phyloP scores from a whole-genome alignment of 2,888 invertebrate species.

The Leptopterna dolabrata region DNA sequence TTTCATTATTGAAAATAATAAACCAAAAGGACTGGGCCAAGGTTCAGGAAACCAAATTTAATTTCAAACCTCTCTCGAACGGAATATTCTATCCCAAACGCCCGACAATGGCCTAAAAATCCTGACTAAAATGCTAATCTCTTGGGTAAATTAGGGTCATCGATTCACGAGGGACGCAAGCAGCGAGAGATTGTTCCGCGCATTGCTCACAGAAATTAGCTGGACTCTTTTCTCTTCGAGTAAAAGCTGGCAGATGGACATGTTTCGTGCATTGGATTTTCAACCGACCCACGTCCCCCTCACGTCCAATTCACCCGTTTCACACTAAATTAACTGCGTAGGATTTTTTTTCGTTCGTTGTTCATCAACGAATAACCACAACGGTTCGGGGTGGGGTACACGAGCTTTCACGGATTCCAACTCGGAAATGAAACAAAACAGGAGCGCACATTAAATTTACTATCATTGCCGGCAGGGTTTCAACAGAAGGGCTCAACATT shows the following conservation, averaged over 20 bases:
- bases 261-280: neutral
- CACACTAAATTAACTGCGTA: neutral
- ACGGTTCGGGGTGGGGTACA: neutral
- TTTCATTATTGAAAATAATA: too few species aligned
- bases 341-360: neutral
- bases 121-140: neutral
- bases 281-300: neutral
- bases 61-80: neutral
- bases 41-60: neutral
- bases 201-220: neutral
- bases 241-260: conserved; percentile 5
- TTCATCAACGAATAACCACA: neutral
- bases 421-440: neutral
- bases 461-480: neutral
- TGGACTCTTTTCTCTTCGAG: neutral
- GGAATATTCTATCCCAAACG: neutral
- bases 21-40: too few species aligned
- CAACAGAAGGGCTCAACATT: neutral
- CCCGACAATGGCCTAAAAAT: neutral
- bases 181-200: neutral
- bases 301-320: neutral
- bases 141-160: neutral
- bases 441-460: neutral
- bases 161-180: neutral
- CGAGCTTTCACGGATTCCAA: neutral